Evolutionary conservation across 2,113 vertebrate species (phyloP).

Genomic region (Nycticorax nycticorax): DNA sequence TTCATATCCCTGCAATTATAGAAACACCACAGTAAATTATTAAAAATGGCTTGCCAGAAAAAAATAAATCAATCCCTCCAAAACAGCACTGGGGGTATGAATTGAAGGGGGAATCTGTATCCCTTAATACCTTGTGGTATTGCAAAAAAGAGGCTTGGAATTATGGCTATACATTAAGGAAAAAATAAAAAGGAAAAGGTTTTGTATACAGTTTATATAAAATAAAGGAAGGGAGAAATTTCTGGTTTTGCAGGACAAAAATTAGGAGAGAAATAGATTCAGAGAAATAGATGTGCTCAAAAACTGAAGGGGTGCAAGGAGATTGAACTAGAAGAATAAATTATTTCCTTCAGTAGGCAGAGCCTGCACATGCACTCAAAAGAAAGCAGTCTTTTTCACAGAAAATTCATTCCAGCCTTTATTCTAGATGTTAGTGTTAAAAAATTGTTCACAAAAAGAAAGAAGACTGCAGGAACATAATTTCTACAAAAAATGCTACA

Average conservation of each 20-base stretch:
- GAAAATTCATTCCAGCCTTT: neutral
- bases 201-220: neutral
- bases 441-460: neutral
- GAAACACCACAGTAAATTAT: neutral
- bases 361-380: neutral
- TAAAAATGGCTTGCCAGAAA: neutral
- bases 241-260: neutral
- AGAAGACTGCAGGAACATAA: neutral
- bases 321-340: neutral
- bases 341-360: neutral
- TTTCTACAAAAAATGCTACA: neutral
- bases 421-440: neutral
- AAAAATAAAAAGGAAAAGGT: accelerated
- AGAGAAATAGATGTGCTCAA: neutral
- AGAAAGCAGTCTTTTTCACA: neutral
- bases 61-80: neutral
- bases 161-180: neutral
- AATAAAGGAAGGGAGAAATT: neutral
- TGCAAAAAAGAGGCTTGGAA: neutral
- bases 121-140: neutral
- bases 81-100: neutral
- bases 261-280: neutral
- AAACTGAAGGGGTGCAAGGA: neutral
- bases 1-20: neutral
- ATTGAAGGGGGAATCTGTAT: neutral